Conservation (phyloP, 2,113 vertebrate species). For the Falcunculus frontatus region DNA sequence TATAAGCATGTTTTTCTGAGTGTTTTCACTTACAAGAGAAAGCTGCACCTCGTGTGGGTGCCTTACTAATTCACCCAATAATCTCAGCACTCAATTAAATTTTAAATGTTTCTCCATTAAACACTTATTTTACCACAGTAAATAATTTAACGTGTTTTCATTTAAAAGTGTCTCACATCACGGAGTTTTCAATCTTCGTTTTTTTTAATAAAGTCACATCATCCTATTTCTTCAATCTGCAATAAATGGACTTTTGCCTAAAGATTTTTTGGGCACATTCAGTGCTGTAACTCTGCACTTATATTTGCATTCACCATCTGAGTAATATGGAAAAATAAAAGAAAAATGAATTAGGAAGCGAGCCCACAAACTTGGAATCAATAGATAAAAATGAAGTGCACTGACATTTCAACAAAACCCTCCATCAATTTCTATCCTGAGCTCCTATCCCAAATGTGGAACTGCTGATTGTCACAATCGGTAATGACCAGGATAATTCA, state of each 20-base stretch:
- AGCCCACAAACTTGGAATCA: not conserved
- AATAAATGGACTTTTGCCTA: not conserved
- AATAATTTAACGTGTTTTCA: constrained; percentile 28
- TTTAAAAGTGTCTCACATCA: constrained; percentile 27
- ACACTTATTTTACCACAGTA: constrained; percentile 34
- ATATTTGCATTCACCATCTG: not conserved
- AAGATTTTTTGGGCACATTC: not conserved
- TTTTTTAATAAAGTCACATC: not conserved
- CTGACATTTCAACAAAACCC: not conserved
- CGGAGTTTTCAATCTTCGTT: constrained; percentile 32
- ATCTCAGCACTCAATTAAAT: constrained; percentile 51
- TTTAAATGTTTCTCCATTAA: constrained; percentile 45
- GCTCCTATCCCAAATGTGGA: not conserved
- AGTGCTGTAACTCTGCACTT: not conserved
- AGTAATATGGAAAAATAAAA: not conserved
- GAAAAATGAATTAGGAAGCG: not conserved
- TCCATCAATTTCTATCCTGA: not conserved
- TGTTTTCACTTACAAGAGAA: not conserved
- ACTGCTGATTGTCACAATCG: not conserved
- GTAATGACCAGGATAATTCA: not conserved
- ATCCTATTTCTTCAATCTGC: not conserved
- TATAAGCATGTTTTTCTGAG: not conserved
- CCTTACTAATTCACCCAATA: not conserved
- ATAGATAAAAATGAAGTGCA: not conserved
- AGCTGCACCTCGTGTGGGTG: not conserved